Evolutionary conservation across 2,113 vertebrate species (phyloP), one percentile per base, ranked within the genome.

Genomic region (Jaculus jaculus): DNA sequence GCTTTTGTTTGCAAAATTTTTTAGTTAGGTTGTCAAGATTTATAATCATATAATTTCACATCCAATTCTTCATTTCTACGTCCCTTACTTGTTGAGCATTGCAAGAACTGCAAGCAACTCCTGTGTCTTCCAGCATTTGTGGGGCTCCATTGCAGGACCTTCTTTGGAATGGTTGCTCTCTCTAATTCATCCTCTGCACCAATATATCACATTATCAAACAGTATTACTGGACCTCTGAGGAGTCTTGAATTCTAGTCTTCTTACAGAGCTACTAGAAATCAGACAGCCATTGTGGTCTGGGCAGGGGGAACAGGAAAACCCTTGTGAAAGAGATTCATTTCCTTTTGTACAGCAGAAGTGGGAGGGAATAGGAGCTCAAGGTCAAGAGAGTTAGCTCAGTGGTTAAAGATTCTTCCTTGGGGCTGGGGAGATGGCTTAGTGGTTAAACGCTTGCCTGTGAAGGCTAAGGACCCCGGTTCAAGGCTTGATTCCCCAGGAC

Each of bases 251-350:
- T 60, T 26, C 51, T 30, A 17, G 8, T 60, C 7, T 81, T 84
- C 37, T 66, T 11, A 13, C 28, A 58, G 65, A 84, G 5, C 3
- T 42, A 79, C 10, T 24, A 91, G 54, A 68, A 26, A 37, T n/a
- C 21, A 80, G 7, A 26, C 11, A 26, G 16, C 10, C 17, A 7
- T 79, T 37, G 4, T 0, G 10, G 34, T n/a, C 21, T 73, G 58
- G 42, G 30, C 63, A n/a, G 24, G 39, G 32, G n/a, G 24, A 58
- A 72, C 8, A 37, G 21, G 23, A 28, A 51, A 79, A 21, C 26
- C 11, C 28, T 4, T 0, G 6, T 17, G 32, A 69, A 8, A 7
- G 21, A 42, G 54, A 79, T 2, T 51, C 0, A 3, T 13, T 12
- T 39, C 26, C 75, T 21, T 32, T 39, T 61, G 5, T 39, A 13